Evolutionary conservation across 2,113 vertebrate genomes (phyloP).

Genomic region (Malaclemys terrapin): DNA sequence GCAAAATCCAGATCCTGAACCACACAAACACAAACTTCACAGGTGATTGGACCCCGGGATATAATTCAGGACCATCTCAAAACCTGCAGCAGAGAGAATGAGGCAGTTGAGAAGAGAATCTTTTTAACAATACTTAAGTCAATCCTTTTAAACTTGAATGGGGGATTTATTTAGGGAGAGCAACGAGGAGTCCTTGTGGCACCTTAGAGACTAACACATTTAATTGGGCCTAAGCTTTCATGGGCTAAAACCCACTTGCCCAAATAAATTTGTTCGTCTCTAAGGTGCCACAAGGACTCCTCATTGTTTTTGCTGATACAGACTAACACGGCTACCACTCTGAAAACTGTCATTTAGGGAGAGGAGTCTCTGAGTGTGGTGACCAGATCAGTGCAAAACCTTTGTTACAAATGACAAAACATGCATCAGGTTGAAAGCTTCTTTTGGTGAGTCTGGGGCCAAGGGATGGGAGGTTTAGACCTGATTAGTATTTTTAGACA

Average conservation of each 20-base stretch:
- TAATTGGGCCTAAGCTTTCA: no score
- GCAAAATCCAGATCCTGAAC: neutral
- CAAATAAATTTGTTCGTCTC: no score
- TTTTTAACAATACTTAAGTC: neutral
- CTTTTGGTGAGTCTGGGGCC: neutral
- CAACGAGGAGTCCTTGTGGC: no score
- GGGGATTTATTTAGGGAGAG: neutral
- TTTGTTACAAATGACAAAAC: neutral
- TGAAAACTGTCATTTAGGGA: neutral
- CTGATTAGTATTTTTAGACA: constrained; percentile 15
- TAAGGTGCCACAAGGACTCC: no score
- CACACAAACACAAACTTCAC: neutral
- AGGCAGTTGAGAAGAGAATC: neutral
- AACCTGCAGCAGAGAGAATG: neutral
- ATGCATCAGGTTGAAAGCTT: neutral
- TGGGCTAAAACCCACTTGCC: no score
- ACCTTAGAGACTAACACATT: no score
- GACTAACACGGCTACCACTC: no score
- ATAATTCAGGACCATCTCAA: neutral
- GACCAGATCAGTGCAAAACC: constrained; percentile 11
- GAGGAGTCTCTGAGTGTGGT: neutral
- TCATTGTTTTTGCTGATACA: no score
- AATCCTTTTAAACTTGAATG: constrained; percentile 30
- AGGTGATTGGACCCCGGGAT: neutral
- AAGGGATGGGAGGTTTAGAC: neutral